Base-by-base conservation (phyloP, 2,888 invertebrate species). In the Hydraecia micacea region DNA sequence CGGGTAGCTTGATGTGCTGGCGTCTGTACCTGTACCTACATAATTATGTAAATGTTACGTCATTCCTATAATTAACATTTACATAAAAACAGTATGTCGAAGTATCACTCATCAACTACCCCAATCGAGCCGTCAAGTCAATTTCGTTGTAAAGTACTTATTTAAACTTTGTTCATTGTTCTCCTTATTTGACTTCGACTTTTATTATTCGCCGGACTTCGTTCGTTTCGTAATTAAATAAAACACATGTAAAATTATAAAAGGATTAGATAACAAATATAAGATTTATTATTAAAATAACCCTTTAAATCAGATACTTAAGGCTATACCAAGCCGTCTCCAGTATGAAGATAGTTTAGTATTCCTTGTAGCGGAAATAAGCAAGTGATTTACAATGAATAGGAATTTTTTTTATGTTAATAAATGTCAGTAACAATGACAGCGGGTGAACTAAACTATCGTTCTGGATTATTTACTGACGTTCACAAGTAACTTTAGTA, bases 361-460 rank as follows among this genome's bases (percentile, higher is more conserved):
- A 32, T 52, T 36, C 69, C 32, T 52, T 69, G 52, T 52, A 63
- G 28, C 77, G 70, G 77, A 77, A 77, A 65, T 73, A 67, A 77
- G 21, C 28, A 66, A 73, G 21, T 71, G 25, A 71, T 82, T 81
- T 55, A 70, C 77, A 77, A 81, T 73, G 62, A 82, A 81, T 76
- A 69, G 65, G 0, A 65, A n/a, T n/a, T n/a, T 21, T 76, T 42
- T 52, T 73, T 81, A 81, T 82, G 66, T 70, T 71, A 82, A 77
- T 81, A 42, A 58, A 74, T 82, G 62, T 55, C 65, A 81, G 36
- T 69, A 66, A 71, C 81, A 81, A 76, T 69, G 72, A 73, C 69
- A 66, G 36, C 58, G 46, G 55, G 15, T 73, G 39, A 73, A 55
- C 69, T 76, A n/a, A 55, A 49, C 60, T 58, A 18, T 49, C 9